Conservation (phyloP, 2,888 invertebrate species). For the Caenorhabditis wallacei region DNA sequence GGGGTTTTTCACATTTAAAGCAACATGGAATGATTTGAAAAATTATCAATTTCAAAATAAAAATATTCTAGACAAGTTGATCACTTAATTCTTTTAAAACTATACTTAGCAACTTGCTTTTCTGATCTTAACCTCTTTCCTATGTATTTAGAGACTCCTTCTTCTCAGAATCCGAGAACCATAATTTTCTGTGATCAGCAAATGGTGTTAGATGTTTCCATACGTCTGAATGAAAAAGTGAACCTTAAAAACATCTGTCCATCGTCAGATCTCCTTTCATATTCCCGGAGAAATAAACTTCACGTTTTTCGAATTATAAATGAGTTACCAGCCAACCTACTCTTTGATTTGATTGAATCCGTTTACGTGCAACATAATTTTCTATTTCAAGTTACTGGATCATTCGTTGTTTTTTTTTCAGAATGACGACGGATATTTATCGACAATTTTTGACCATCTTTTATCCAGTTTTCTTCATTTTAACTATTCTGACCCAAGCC, state of each 20-base stretch:
- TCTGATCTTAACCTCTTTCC: not conserved
- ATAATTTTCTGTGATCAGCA: slow-evolving; percentile 15
- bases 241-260: slow-evolving; percentile 24
- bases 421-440: slow-evolving; percentile 31
- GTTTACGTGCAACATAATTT: not conserved
- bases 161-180: not conserved
- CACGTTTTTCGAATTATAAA: not conserved
- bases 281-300: not conserved
- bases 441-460: slow-evolving; percentile 13
- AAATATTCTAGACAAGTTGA: no score
- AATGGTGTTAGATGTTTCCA: not conserved
- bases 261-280: not conserved
- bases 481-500: not conserved
- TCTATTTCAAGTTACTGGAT: not conserved
- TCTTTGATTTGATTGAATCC: slow-evolving; percentile 22
- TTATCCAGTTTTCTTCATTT: slow-evolving; percentile 28
- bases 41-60: no score
- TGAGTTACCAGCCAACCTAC: not conserved
- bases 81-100: no score
- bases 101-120: no score
- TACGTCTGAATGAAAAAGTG: slow-evolving; percentile 7
- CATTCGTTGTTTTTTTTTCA: not conserved
- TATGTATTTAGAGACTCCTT: not conserved
- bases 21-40: no score
- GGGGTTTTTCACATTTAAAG: no score